Conservation (phyloP, 2,797 vertebrate genomes). For the Sylvia borin region DNA sequence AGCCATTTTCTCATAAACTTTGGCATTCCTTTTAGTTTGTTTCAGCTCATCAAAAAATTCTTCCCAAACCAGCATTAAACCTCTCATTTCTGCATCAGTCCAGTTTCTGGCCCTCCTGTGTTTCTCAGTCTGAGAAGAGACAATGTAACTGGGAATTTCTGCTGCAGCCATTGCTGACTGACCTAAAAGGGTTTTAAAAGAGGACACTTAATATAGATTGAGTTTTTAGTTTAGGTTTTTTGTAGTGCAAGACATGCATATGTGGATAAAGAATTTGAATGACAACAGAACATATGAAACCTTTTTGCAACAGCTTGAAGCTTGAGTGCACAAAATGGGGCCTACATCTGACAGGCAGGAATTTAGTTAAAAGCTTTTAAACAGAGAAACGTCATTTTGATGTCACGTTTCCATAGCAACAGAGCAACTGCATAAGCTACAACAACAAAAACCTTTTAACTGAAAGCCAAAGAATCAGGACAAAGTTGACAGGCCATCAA, state of each 20-base stretch:
- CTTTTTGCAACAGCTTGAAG: conserved; percentile 81
- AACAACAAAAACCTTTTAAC: conserved; percentile 99
- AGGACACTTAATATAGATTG: conserved; percentile 69
- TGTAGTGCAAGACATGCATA: conserved; percentile 71
- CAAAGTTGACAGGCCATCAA: conserved; percentile 87
- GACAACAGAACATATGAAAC: conserved; percentile 82
- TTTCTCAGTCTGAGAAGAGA: conserved; percentile 90
- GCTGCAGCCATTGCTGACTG: conserved; percentile 88
- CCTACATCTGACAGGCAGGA: conserved; percentile 95
- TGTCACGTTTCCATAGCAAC: conserved; percentile 99
- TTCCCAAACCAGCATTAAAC: conserved; percentile 96
- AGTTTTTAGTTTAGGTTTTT: conserved; percentile 66
- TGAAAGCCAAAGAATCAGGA: conserved; percentile 93
- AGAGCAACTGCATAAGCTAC: conserved; percentile 87
- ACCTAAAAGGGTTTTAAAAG: conserved; percentile 77
- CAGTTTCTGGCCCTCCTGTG: conserved; percentile 97
- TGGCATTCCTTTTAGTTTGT: conserved; percentile 97
- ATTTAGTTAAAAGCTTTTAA: conserved; percentile 99
- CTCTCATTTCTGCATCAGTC: conserved; percentile 98
- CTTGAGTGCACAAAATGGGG: conserved; percentile 96
- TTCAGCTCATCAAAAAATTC: conserved; percentile 95
- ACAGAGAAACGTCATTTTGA: conserved; percentile 96
- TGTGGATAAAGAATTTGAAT: conserved; percentile 75
- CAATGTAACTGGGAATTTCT: conserved; percentile 88
- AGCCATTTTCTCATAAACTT: conserved; percentile 99